A percentile compares a stretch with the other conserved stretches of the same genome.
phyloP scores from a whole-genome alignment of 2,113 vertebrate species.

The Meles meles region DNA sequence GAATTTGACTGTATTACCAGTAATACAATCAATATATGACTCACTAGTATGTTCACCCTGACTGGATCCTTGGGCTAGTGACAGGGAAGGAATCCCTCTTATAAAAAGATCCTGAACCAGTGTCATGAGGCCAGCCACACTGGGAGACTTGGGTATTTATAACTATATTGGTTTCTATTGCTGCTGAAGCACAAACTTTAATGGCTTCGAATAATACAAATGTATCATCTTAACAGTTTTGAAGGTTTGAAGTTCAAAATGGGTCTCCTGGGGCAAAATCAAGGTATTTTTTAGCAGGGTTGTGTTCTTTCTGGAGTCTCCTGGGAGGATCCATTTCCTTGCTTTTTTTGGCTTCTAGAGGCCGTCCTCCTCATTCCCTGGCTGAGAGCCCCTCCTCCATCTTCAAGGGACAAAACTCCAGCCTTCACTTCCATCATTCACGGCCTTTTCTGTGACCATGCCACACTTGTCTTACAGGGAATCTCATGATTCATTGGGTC shows the following conservation, averaged over 20 bases:
- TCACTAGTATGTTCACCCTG: background rate
- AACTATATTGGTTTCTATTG: background rate
- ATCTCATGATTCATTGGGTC: background rate
- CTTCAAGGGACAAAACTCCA: background rate
- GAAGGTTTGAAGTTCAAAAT: background rate
- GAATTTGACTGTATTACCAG: background rate
- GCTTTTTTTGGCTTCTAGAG: background rate
- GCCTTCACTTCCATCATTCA: no score
- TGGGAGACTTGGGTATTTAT: background rate
- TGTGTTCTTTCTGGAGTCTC: background rate
- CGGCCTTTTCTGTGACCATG: background rate
- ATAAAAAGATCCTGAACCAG: background rate
- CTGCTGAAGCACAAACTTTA: background rate
- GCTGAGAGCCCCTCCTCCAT: background rate
- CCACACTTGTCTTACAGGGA: background rate
- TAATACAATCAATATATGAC: background rate
- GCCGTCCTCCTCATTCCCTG: background rate
- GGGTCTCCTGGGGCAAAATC: background rate
- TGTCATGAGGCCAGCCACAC: background rate
- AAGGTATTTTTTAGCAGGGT: background rate
- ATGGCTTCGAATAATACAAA: background rate
- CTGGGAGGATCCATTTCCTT: no score
- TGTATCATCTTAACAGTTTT: background rate
- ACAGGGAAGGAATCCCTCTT: background rate
- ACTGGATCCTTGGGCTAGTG: background rate